A percentile compares a stretch with the other conserved stretches of the same genome.
phyloP scores from a whole-genome alignment of 2,797 vertebrate species.

The Macropodus opercularis region DNA sequence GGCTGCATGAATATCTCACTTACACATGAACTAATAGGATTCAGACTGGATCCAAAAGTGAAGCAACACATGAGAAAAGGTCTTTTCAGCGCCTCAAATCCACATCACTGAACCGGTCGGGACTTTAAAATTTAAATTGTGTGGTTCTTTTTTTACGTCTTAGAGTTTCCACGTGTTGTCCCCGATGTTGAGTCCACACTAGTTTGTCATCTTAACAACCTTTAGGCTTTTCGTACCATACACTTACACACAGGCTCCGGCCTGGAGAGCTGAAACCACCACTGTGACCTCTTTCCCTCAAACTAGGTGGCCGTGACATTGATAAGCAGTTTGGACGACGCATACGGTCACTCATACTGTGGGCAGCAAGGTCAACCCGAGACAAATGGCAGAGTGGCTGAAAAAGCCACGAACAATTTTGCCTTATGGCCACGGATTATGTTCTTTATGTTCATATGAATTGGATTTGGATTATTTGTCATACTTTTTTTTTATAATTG shows the following conservation, averaged over 20 bases:
- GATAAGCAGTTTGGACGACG: slow-evolving; percentile 47
- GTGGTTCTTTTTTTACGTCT: no score
- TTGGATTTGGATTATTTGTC: background rate
- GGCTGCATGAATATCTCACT: slow-evolving; percentile 8
- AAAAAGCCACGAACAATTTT: background rate
- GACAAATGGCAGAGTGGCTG: background rate
- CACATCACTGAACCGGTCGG: slow-evolving; percentile 18
- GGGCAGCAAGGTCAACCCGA: slow-evolving; percentile 34
- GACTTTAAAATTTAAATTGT: no score
- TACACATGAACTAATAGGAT: slow-evolving; percentile 20
- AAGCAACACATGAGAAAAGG: slow-evolving; percentile 16
- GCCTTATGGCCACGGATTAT: background rate
- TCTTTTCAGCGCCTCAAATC: no score
- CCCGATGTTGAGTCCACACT: background rate
- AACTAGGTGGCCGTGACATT: slow-evolving; percentile 60
- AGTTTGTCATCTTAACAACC: slow-evolving; percentile 1
- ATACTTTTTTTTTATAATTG: background rate
- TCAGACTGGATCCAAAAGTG: slow-evolving; percentile 17
- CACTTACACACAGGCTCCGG: slow-evolving; percentile 16
- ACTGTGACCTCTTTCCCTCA: slow-evolving; percentile 39
- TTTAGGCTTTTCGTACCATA: slow-evolving; percentile 4
- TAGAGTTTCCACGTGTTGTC: background rate
- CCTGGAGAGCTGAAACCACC: slow-evolving; percentile 26
- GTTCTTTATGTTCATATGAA: background rate
- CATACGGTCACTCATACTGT: background rate